These are phyloP conservation scores for Enteromius treurensis DNA, from an alignment of 2,797 vertebrate genomes.

Conservation along the genomic window DNA sequence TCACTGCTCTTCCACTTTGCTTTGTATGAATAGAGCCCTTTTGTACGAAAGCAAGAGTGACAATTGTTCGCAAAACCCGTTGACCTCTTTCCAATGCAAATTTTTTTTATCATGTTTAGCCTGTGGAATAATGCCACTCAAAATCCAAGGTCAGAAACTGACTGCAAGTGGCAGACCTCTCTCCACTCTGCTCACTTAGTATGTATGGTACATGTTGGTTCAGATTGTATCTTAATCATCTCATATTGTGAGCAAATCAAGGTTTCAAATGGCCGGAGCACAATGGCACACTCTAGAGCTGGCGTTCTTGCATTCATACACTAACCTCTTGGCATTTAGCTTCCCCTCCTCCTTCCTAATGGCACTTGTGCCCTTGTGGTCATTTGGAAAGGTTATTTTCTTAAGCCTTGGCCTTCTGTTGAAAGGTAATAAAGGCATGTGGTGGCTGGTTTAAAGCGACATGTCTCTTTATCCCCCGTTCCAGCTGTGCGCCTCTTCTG, in stretches of 20 bases:
- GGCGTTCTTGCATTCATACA: constrained; percentile 61
- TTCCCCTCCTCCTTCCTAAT: constrained; percentile 54
- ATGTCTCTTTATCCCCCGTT: constrained; percentile 72
- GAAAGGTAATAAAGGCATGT: constrained; percentile 72
- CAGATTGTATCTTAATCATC: constrained; percentile 58
- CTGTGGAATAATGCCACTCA: constrained; percentile 18
- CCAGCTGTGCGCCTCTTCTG: constrained; percentile 70
- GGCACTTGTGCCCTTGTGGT: constrained; percentile 70
- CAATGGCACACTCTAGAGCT: constrained; percentile 60
- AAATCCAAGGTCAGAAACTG: constrained; percentile 7
- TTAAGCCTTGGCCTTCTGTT: constrained; percentile 71
- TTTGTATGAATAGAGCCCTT: background rate
- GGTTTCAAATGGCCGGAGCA: constrained; percentile 54
- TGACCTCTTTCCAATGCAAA: background rate
- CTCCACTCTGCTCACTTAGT: constrained; percentile 9
- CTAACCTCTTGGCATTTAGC: constrained; percentile 70
- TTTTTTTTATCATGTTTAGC: constrained; percentile 19
- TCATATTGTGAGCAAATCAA: constrained; percentile 64
- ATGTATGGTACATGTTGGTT: constrained; percentile 24
- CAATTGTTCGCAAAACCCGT: constrained; percentile 12
- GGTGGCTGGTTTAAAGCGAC: constrained; percentile 58
- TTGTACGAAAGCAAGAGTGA: constrained; percentile 9
- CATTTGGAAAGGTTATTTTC: constrained; percentile 71
- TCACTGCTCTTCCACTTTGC: background rate
- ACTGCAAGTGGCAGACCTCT: background rate